Base-by-base conservation (phyloP, 1,140 invertebrate species). In the Gyrodactylus bullatarudis region DNA sequence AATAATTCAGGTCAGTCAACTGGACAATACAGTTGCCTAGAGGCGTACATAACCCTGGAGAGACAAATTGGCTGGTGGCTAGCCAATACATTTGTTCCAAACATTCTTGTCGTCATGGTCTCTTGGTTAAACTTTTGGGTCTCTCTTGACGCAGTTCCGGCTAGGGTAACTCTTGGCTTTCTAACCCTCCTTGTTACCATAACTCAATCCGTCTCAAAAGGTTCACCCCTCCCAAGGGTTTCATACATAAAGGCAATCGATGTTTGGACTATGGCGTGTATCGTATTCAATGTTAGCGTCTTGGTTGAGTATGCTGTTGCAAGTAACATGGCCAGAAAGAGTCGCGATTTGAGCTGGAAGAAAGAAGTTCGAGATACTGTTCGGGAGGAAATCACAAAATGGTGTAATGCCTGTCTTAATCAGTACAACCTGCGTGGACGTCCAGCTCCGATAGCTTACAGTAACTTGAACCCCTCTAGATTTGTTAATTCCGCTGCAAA, bases 81-180 rank as follows among this genome's bases (percentile, higher is more conserved):
- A 25, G 68, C 68, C 1, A 54, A 34, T 21, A 74, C 73, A 1
- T 74, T 34, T 23, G 25, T 74, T 1, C 73, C 73, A 19, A 74
- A 23, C 22, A 68, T 74, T 68, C 20, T 74, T 1, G 23, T 74
- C 26, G 27, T 74, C 20, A 74, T 74, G 73, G 23, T 74, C 0
- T 74, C 73, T 0, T 74, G 73, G 73, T n/a, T 74, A n/a, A 74
- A 74, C 27, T 74, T 74, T 25, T 74, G 23, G 23, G 26, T 74
- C 20, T 23, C 22, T 24, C 26, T 68, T 22, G 68, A 74, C 20
- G 73, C 73, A 19, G 73, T 74, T 0, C 26, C 34, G 0, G 73
- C 73, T 8, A 54, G 73, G 23, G 27, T 74, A 20, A 68, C 27
- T 23, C 27, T 74, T 8, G 73, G 73, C 2, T 23, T 74, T 22